Conservation (phyloP, 2,888 invertebrate species). For the Zygaena filipendulae region DNA sequence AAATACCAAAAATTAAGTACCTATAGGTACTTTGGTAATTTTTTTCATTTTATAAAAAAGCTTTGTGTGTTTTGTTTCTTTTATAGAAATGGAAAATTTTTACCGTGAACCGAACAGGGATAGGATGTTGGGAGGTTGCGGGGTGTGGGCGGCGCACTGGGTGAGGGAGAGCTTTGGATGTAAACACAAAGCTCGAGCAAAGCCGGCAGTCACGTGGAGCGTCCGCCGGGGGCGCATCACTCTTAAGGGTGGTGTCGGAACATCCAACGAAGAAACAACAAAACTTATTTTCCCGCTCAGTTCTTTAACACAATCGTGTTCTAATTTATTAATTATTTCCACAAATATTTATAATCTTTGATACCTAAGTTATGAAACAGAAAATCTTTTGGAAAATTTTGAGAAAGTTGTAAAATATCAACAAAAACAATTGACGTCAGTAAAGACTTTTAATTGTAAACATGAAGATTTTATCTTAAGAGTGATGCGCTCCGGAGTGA, state of each 20-base stretch:
- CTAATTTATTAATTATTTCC: too few relatives aligned
- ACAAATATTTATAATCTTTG: conserved; percentile 20
- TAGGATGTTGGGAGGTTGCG: conserved; percentile 21
- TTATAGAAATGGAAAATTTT: conserved; percentile 25
- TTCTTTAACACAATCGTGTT: too few relatives aligned
- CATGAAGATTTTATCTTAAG: conserved; percentile 26
- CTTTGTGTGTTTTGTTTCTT: too few relatives aligned
- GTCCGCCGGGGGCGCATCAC: conserved; percentile 65
- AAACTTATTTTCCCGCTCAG: too few relatives aligned
- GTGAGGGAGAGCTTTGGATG: conserved; percentile 33
- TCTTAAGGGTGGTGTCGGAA: conserved; percentile 45
- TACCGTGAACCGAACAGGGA: conserved; percentile 21
- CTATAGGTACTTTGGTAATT: too few relatives aligned
- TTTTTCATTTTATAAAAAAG: too few relatives aligned
- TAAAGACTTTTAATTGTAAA: conserved; percentile 1
- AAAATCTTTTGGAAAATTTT: conserved; percentile 1
- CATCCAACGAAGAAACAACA: conserved; percentile 8
- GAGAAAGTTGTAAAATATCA: conserved; percentile 2
- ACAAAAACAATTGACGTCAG: conserved; percentile 8
- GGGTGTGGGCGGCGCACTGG: conserved; percentile 22
- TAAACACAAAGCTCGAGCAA: conserved; percentile 56
- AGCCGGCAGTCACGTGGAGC: conserved; percentile 66
- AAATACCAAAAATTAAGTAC: too few relatives aligned
- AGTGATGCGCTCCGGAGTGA: conserved; percentile 51
- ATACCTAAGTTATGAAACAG: conserved; percentile 8